Percentiles rank a stretch among this genome's conserved stretches.
Evolutionary conservation across 1,140 invertebrate species (phyloP).

Genomic region (Chionoecetes opilio): DNA sequence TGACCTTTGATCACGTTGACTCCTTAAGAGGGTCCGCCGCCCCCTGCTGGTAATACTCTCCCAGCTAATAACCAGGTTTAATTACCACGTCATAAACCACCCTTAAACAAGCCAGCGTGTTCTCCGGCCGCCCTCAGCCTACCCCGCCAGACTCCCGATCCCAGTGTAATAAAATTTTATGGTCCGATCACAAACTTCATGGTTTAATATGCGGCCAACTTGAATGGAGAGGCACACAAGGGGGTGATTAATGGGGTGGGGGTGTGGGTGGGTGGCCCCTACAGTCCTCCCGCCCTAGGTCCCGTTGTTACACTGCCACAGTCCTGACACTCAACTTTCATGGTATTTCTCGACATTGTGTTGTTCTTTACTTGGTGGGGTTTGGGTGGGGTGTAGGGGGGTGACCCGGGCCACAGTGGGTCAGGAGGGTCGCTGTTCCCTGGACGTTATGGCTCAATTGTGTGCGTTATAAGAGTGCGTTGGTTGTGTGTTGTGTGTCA

Average conservation of each 20-base stretch:
- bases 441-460: not conserved
- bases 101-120: constrained; percentile 50
- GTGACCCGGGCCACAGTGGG: not conserved
- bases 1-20: not conserved
- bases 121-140: not conserved
- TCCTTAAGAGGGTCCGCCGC: not conserved
- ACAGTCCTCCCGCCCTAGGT: not conserved
- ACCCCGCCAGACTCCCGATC: not conserved
- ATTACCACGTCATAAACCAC: constrained; percentile 75
- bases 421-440: not conserved
- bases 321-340: not conserved
- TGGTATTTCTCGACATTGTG: not conserved
- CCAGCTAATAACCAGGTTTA: constrained; percentile 61
- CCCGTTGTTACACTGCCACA: not conserved
- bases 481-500: not conserved
- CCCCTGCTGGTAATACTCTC: constrained; percentile 45
- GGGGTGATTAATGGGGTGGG: constrained; percentile 59
- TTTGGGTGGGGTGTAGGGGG: too few relatives aligned
- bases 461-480: not conserved
- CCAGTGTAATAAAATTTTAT: constrained; percentile 71
- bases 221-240: constrained; percentile 42
- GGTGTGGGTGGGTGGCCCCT: not conserved
- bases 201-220: constrained; percentile 70
- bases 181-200: constrained; percentile 67
- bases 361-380: not conserved